A percentile compares a stretch with the other conserved stretches of the same genome.
phyloP scores from a whole-genome alignment of 1,140 invertebrate genomes.

The Capitella teleta region DNA sequence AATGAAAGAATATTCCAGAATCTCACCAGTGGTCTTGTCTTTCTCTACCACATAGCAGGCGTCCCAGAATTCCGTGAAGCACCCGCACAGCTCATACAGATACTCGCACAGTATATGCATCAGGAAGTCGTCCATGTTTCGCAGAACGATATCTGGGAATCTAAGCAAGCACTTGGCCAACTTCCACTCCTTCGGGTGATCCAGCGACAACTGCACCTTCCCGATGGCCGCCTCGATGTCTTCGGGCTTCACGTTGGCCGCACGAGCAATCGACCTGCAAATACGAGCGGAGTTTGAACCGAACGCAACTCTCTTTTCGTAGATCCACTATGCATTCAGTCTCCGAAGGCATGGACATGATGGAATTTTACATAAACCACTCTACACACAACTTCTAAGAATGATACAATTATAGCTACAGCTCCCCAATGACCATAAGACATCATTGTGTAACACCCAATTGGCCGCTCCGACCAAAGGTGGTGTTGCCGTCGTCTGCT shows the following conservation, averaged over 20 bases:
- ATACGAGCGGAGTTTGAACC: too few species aligned
- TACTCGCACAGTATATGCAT: slow-evolving; percentile 89
- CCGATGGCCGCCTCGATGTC: slow-evolving; percentile 35
- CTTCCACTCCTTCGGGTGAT: slow-evolving; percentile 90
- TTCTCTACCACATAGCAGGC: slow-evolving; percentile 96
- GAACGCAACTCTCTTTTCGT: neutral
- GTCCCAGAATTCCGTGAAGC: slow-evolving; percentile 96
- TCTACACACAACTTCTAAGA: too few species aligned
- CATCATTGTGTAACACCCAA: too few species aligned
- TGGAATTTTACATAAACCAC: too few species aligned
- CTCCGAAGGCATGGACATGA: too few species aligned
- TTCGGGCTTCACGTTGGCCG: slow-evolving; percentile 48
- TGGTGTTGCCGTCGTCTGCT: too few species aligned
- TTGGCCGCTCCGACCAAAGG: too few species aligned
- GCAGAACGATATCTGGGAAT: slow-evolving; percentile 78
- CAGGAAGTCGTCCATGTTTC: slow-evolving; percentile 71
- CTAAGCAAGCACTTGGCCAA: slow-evolving; percentile 67
- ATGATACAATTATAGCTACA: too few species aligned
- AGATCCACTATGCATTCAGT: too few species aligned
- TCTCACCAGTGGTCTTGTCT: slow-evolving; percentile 26
- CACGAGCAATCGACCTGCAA: slow-evolving; percentile 30
- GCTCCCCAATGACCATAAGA: too few species aligned
- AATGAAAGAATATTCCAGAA: neutral
- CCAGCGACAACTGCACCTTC: slow-evolving; percentile 52
- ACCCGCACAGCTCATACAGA: slow-evolving; percentile 83